Evolutionary conservation across 1,140 invertebrate species (phyloP).

Genomic region (Aplysia californica): DNA sequence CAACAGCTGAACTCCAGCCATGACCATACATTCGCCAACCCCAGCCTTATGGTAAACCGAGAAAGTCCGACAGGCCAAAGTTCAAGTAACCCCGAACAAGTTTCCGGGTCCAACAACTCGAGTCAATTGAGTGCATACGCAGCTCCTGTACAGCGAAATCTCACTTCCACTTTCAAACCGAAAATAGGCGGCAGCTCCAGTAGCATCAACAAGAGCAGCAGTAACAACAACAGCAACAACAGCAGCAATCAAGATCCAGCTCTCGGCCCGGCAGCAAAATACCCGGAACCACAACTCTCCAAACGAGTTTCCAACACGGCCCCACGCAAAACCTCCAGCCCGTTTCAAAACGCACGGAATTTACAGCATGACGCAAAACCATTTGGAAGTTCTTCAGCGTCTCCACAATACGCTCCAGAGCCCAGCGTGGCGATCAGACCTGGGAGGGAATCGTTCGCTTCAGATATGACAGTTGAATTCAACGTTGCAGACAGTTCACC

Average conservation of each 20-base stretch:
- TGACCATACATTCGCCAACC: too few relatives aligned
- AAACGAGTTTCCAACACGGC: neutral
- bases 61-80: slow-evolving; percentile 59
- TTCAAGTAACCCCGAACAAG: slow-evolving; percentile 45
- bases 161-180: slow-evolving; percentile 28
- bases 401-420: neutral
- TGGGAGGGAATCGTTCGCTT: neutral
- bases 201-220: too few relatives aligned
- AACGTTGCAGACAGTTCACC: neutral
- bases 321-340: neutral
- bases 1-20: too few relatives aligned
- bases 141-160: neutral
- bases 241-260: neutral
- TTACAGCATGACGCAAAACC: neutral
- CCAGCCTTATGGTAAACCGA: too few relatives aligned
- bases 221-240: too few relatives aligned
- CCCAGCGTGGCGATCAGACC: neutral
- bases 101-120: slow-evolving; percentile 33
- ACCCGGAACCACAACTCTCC: neutral
- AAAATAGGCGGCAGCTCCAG: too few relatives aligned
- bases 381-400: neutral
- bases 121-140: slow-evolving; percentile 34
- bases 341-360: neutral
- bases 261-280: slow-evolving; percentile 20
- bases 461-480: neutral